Evolutionary conservation across 2,888 invertebrate species (phyloP).

Genomic region (Ctena decussata): DNA sequence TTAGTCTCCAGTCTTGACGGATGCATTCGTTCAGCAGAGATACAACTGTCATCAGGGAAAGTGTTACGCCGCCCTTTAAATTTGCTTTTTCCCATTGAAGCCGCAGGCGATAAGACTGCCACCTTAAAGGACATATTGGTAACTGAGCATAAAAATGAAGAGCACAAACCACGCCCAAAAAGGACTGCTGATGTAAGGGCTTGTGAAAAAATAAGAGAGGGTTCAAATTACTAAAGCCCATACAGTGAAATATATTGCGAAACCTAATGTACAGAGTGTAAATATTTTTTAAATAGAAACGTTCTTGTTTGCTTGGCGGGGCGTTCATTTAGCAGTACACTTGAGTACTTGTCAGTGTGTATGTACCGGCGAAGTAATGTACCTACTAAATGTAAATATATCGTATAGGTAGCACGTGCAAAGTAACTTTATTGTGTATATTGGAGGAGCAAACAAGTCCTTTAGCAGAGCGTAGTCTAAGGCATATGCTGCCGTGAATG

Average conservation of each 20-base stretch:
- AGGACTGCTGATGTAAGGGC: background rate
- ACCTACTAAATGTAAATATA: background rate
- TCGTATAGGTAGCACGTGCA: background rate
- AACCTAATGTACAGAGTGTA: background rate
- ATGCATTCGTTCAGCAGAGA: slow-evolving; percentile 18
- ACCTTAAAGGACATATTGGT: background rate
- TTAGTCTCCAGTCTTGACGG: slow-evolving; percentile 10
- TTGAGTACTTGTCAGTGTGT: too few species aligned
- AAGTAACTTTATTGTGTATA: background rate
- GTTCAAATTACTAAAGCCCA: background rate
- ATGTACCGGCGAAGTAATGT: background rate
- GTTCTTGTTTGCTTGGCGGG: background rate
- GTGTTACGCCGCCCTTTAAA: slow-evolving; percentile 4
- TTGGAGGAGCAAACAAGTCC: background rate
- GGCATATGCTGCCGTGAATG: background rate
- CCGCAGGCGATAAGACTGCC: background rate
- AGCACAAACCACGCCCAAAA: background rate
- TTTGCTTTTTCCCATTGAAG: slow-evolving; percentile 9
- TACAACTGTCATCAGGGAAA: slow-evolving; percentile 1
- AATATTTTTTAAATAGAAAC: background rate
- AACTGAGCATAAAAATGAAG: background rate
- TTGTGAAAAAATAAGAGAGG: background rate
- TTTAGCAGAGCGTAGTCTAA: background rate
- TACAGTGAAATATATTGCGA: background rate
- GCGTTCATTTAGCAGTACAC: too few species aligned